These are phyloP conservation scores for Acleris literana DNA, from an alignment of 2,888 invertebrate genomes.

Conservation along the genomic window DNA sequence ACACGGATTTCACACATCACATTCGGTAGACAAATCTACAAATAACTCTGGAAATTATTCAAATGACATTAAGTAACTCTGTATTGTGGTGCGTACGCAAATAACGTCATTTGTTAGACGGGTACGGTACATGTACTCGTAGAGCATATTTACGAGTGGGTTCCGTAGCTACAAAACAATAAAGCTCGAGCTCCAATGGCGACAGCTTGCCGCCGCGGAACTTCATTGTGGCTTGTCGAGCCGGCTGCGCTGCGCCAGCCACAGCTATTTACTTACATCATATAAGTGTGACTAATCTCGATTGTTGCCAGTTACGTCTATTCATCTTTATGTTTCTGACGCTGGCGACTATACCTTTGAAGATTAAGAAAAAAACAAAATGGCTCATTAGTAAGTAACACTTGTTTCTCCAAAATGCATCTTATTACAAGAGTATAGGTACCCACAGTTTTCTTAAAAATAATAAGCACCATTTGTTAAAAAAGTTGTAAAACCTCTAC, in stretches of 20 bases:
- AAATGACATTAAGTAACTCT: conserved; percentile 3
- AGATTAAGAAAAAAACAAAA: too few relatives aligned
- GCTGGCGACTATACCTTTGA: too few relatives aligned
- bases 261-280: conserved; percentile 12
- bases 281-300: neutral
- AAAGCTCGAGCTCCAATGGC: conserved; percentile 29
- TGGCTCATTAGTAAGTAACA: too few relatives aligned
- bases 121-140: neutral
- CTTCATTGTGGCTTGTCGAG: conserved; percentile 43
- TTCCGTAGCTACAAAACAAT: conserved; percentile 15
- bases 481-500: too few relatives aligned
- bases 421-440: too few relatives aligned
- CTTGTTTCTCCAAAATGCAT: too few relatives aligned
- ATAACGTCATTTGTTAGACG: conserved; percentile 7
- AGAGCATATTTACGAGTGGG: neutral
- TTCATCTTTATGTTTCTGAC: too few relatives aligned
- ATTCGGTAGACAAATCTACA: neutral
- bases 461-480: too few relatives aligned
- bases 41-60: conserved; percentile 2
- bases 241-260: conserved; percentile 13
- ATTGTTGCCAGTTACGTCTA: neutral
- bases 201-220: conserved; percentile 45
- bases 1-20: neutral
- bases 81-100: conserved; percentile 5
- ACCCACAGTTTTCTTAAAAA: too few relatives aligned